These are phyloP conservation scores for Callorhinus ursinus DNA, from an alignment of 2,113 vertebrate species.

Conservation along the genomic window DNA sequence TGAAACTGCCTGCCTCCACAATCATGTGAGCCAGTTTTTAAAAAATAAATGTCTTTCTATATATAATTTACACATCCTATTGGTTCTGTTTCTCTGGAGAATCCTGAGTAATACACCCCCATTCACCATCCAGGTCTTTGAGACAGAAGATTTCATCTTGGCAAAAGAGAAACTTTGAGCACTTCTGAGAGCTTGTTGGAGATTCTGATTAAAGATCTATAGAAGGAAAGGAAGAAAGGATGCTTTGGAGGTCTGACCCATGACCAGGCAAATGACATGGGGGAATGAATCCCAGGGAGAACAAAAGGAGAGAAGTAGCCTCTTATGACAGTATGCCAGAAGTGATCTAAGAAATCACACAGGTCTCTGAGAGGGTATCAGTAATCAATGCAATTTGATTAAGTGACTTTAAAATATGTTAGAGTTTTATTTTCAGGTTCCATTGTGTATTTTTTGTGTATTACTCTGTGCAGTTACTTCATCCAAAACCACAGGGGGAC, in stretches of 20 bases:
- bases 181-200: not conserved
- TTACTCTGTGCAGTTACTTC: not conserved
- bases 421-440: not conserved
- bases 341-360: not conserved
- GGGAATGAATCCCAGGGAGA: not conserved
- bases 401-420: slow-evolving; percentile 25
- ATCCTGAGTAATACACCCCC: not conserved
- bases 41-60: not conserved
- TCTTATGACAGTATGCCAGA: not conserved
- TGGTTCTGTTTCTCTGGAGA: not conserved
- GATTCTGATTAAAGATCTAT: not conserved
- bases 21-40: not conserved
- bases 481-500: not conserved
- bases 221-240: not conserved
- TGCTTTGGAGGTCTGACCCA: not conserved
- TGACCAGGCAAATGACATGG: not conserved
- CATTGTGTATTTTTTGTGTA: not conserved
- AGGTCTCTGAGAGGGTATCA: not conserved
- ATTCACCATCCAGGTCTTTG: not conserved
- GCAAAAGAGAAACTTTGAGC: not conserved
- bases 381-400: not conserved
- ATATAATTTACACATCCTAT: not conserved
- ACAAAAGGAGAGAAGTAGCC: not conserved
- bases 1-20: not conserved
- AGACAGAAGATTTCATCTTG: not conserved